A percentile compares a stretch with the other conserved stretches of the same genome.
Conservation (phyloP, 2,113 vertebrate species). For the Chinchilla lanigera region DNA sequence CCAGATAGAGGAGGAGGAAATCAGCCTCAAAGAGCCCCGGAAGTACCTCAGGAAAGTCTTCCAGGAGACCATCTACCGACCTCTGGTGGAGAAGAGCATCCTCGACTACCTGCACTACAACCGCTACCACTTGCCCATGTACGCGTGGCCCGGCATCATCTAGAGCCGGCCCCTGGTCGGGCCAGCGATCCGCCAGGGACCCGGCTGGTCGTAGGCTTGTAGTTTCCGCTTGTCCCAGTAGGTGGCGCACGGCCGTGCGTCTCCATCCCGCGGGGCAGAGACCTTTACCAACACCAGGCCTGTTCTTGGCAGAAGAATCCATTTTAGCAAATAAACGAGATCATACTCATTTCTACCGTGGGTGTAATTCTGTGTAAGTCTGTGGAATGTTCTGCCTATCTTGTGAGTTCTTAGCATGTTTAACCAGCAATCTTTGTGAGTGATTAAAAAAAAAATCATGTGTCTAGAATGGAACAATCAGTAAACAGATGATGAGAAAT, state of each 20-base stretch:
- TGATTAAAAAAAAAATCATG: constrained; percentile 28
- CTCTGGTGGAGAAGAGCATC: constrained; percentile 83
- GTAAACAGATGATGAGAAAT: constrained; percentile 16
- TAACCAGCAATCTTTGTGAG: background rate
- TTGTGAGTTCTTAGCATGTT: constrained; percentile 26
- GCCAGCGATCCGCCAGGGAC: background rate
- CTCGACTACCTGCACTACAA: constrained; percentile 91
- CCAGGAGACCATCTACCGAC: constrained; percentile 65
- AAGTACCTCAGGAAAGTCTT: constrained; percentile 74
- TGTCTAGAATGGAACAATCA: constrained; percentile 8
- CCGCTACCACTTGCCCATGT: constrained; percentile 93
- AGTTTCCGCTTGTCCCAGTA: constrained; percentile 67
- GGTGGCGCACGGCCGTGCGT: constrained; percentile 64
- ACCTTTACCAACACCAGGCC: background rate
- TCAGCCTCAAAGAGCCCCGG: constrained; percentile 65
- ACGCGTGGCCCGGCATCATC: constrained; percentile 85
- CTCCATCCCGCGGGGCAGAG: background rate
- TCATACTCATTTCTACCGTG: background rate
- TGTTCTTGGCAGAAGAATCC: constrained; percentile 17
- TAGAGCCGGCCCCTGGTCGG: constrained; percentile 56
- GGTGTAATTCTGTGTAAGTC: constrained; percentile 33
- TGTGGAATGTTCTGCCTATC: background rate
- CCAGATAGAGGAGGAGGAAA: constrained; percentile 81
- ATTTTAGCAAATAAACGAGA: constrained; percentile 57
- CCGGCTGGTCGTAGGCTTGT: background rate